Evolutionary conservation across 2,797 vertebrate genomes (phyloP).

Genomic region (Neosilurus mollespiculum): DNA sequence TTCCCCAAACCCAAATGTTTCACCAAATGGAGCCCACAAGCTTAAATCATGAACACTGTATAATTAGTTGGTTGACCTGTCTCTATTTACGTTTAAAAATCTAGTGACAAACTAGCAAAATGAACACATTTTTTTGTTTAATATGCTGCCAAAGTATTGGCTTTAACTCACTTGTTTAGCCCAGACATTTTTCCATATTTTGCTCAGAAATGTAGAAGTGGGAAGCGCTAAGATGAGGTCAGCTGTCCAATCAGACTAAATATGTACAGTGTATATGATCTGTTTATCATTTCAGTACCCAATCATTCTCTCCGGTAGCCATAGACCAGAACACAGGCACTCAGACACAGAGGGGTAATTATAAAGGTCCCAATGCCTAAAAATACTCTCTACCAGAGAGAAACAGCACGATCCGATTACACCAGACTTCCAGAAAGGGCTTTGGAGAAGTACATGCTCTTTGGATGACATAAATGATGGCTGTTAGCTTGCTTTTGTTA

Average conservation of each 20-base stretch:
- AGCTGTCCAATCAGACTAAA: conserved; percentile 44
- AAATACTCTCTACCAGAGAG: conserved; percentile 47
- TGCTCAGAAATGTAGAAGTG: conserved; percentile 32
- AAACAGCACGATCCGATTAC: conserved; percentile 44
- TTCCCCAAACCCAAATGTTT: conserved; percentile 1
- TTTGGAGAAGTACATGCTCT: neutral
- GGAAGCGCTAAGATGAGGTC: conserved; percentile 39
- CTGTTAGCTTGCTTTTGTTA: conserved; percentile 1
- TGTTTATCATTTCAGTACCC: conserved; percentile 72
- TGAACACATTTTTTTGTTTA: neutral
- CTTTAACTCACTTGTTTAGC: neutral
- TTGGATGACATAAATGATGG: conserved; percentile 4
- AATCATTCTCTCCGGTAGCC: conserved; percentile 35
- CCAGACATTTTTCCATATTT: neutral
- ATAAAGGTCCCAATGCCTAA: conserved; percentile 51
- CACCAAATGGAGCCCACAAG: neutral
- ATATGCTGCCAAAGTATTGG: conserved; percentile 5
- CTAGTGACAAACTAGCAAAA: neutral
- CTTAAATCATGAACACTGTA: conserved; percentile 14
- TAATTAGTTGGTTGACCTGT: neutral
- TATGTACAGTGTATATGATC: conserved; percentile 56
- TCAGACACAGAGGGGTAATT: conserved; percentile 46
- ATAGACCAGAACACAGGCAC: conserved; percentile 39
- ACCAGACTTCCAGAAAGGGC: conserved; percentile 4
- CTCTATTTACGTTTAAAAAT: neutral